phyloP scores from a whole-genome alignment of 2,797 vertebrate species.

The Periophthalmus magnuspinnatus region DNA sequence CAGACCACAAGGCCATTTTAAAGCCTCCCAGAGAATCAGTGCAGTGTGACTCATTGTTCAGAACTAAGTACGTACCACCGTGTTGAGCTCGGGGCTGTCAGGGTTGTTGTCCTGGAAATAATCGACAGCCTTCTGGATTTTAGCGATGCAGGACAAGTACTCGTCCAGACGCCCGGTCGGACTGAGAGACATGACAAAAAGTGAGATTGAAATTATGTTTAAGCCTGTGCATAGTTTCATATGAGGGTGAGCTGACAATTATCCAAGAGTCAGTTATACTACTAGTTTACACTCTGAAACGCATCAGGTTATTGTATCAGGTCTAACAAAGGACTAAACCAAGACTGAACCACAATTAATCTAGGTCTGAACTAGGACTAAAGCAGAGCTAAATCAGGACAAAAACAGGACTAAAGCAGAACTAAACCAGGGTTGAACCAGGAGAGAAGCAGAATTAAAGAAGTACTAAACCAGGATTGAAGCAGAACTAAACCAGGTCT shows the following conservation, averaged over 20 bases:
- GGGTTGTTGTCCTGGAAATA: conserved; percentile 99
- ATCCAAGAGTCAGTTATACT: too few relatives aligned
- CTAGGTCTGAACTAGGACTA: too few relatives aligned
- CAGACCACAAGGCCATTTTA: too few relatives aligned
- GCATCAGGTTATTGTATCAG: too few relatives aligned
- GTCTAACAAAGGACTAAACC: too few relatives aligned
- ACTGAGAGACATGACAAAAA: conserved; percentile 58
- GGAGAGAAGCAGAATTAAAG: neutral
- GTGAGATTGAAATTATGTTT: neutral
- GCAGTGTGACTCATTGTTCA: neutral
- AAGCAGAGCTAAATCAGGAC: neutral
- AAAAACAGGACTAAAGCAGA: conserved; percentile 17
- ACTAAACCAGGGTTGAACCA: neutral
- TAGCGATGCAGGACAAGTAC: conserved; percentile 91
- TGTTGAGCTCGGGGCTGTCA: conserved; percentile 95
- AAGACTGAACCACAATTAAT: too few relatives aligned
- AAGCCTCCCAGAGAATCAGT: too few relatives aligned
- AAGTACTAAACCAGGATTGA: too few relatives aligned
- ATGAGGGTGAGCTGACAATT: too few relatives aligned
- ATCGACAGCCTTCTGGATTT: conserved; percentile 97
- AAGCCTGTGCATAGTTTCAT: too few relatives aligned
- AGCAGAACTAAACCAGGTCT: too few relatives aligned
- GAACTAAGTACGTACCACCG: conserved; percentile 81
- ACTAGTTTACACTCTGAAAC: too few relatives aligned
- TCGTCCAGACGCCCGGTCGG: conserved; percentile 91